Evolutionary conservation across 2,888 invertebrate species (phyloP).

Genomic region (Lasioglossum pauxillum): DNA sequence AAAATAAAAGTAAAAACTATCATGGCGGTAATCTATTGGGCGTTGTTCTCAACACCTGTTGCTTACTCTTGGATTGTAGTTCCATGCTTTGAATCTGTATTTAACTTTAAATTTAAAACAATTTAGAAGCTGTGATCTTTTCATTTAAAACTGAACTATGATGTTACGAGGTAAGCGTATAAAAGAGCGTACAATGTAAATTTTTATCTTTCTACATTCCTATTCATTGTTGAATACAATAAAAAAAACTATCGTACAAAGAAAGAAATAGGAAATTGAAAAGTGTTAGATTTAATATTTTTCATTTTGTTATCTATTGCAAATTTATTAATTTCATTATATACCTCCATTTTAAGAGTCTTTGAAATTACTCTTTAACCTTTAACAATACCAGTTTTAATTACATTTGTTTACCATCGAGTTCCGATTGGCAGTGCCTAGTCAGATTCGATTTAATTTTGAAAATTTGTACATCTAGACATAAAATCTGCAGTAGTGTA

Average conservation of each 20-base stretch:
- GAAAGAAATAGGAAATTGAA: neutral
- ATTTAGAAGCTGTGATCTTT: neutral
- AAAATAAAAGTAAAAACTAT: constrained; percentile 32
- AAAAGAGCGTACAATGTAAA: neutral
- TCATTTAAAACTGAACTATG: constrained; percentile 32
- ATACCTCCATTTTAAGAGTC: constrained; percentile 33
- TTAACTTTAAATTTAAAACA: constrained; percentile 18
- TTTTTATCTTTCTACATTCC: neutral
- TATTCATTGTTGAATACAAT: neutral
- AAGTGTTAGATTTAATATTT: neutral
- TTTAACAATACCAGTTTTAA: neutral
- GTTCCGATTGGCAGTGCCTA: neutral
- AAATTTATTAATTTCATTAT: constrained; percentile 22
- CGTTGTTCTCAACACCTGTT: constrained; percentile 76
- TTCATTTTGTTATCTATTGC: neutral
- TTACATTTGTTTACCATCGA: neutral
- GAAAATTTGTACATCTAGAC: neutral
- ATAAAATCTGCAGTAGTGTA: neutral
- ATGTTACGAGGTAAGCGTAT: constrained; percentile 29
- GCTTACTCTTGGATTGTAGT: constrained; percentile 50
- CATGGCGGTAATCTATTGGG: constrained; percentile 72
- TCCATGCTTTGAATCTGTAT: constrained; percentile 19
- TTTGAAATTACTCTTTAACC: constrained; percentile 26
- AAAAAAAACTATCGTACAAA: neutral
- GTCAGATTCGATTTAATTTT: neutral